Evolutionary conservation across 2,888 invertebrate genomes (phyloP).

Genomic region (Stenodema calcarata): DNA sequence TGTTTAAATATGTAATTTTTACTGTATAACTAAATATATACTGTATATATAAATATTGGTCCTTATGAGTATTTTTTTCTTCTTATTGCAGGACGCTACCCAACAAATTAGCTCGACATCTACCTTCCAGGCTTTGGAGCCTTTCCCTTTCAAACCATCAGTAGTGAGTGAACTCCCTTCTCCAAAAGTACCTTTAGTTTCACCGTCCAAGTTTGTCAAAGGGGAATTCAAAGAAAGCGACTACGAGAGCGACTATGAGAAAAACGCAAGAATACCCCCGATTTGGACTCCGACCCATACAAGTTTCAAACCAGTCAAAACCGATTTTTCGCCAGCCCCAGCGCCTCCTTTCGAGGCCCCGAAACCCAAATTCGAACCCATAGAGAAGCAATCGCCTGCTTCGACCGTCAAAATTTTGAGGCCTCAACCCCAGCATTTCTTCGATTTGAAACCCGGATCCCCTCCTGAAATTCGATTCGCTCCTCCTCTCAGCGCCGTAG

Average conservation of each 20-base stretch:
- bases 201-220: constrained; percentile 72
- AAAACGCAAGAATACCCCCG: constrained; percentile 59
- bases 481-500: constrained; percentile 69
- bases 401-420: constrained; percentile 59
- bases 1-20: too few species aligned
- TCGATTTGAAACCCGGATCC: constrained; percentile 66
- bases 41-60: too few species aligned
- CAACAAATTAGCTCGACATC: constrained; percentile 63
- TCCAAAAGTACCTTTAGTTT: constrained; percentile 64
- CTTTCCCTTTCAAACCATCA: constrained; percentile 63
- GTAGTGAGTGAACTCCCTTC: constrained; percentile 60
- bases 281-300: constrained; percentile 64
- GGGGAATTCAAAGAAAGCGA: constrained; percentile 73
- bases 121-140: constrained; percentile 60
- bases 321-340: constrained; percentile 64
- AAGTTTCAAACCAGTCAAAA: constrained; percentile 69
- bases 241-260: constrained; percentile 75
- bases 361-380: constrained; percentile 69
- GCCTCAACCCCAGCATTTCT: constrained; percentile 59
- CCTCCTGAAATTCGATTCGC: constrained; percentile 69
- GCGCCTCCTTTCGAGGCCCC: constrained; percentile 62
- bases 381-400: constrained; percentile 61
- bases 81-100: constrained; percentile 65
- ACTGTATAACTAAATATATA: too few species aligned
- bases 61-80: neutral